These are phyloP conservation scores for Eristalinus aeneus DNA, from an alignment of 2,888 invertebrate species.

Conservation along the genomic window DNA sequence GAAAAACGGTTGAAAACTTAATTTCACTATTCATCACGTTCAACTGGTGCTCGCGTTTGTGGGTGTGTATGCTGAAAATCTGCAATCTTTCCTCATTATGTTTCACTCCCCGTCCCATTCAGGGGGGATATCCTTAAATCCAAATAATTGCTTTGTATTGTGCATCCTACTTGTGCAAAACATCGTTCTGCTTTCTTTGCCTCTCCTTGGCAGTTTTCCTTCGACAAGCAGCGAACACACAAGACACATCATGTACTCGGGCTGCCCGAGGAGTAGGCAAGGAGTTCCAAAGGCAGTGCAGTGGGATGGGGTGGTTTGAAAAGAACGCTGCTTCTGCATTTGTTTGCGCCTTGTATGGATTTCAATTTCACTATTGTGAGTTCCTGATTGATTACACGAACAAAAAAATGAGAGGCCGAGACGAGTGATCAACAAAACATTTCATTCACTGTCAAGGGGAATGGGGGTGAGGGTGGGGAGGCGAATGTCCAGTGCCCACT, in stretches of 20 bases:
- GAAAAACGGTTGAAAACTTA: not conserved
- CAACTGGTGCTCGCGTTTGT: not conserved
- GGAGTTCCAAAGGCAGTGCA: not conserved
- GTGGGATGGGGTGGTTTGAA: not conserved
- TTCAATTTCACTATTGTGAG: constrained; percentile 4
- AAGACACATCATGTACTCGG: not conserved
- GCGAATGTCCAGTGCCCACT: not conserved
- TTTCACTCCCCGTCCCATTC: not conserved
- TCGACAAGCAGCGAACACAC: not conserved
- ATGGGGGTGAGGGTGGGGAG: not conserved
- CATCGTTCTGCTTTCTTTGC: not conserved
- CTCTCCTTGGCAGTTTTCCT: not conserved
- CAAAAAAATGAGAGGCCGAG: not conserved
- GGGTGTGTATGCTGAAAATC: not conserved
- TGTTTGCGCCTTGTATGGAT: constrained; percentile 1
- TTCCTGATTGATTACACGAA: constrained; percentile 19
- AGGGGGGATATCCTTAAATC: constrained; percentile 23
- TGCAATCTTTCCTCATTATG: not conserved
- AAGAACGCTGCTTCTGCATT: constrained; percentile 5
- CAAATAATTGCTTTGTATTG: constrained; percentile 30
- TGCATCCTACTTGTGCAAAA: constrained; percentile 2
- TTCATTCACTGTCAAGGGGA: not conserved
- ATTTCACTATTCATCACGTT: constrained; percentile 15
- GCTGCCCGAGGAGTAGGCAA: not conserved
- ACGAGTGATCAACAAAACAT: not conserved